Conservation (phyloP, 2,888 invertebrate species). For the Dolichopus griseipennis region DNA sequence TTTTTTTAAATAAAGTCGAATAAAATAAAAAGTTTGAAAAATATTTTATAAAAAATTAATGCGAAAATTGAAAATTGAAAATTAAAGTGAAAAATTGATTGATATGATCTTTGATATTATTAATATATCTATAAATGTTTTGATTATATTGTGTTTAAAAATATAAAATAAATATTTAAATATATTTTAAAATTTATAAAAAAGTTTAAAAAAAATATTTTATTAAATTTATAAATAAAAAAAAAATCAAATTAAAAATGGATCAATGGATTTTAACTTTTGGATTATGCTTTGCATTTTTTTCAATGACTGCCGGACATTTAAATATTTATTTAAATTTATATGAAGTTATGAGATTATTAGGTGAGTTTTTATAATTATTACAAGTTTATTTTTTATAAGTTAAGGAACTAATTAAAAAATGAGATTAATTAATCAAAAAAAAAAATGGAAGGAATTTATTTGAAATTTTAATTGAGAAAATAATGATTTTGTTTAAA, state of each 20-base stretch:
- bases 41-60: too few species aligned
- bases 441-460: too few species aligned
- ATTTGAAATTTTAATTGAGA: too few species aligned
- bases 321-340: slow-evolving; percentile 71
- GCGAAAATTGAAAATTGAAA: too few species aligned
- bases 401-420: too few species aligned
- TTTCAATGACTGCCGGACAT: slow-evolving; percentile 45
- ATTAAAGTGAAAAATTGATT: too few species aligned
- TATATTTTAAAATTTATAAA: neutral
- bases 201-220: neutral
- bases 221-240: neutral
- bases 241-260: slow-evolving; percentile 1
- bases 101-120: too few species aligned
- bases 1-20: neutral
- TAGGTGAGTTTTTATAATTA: slow-evolving; percentile 55
- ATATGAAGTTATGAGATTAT: slow-evolving; percentile 67
- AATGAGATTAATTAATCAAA: too few species aligned
- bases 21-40: neutral
- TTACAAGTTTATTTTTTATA: too few species aligned
- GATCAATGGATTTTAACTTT: slow-evolving; percentile 8
- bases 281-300: slow-evolving; percentile 9
- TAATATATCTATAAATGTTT: too few species aligned
- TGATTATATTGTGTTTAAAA: neutral
- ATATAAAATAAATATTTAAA: neutral
- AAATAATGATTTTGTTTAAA: too few species aligned